Evolutionary conservation across 2,797 vertebrate species (phyloP).

Genomic region (Oreortyx pictus): DNA sequence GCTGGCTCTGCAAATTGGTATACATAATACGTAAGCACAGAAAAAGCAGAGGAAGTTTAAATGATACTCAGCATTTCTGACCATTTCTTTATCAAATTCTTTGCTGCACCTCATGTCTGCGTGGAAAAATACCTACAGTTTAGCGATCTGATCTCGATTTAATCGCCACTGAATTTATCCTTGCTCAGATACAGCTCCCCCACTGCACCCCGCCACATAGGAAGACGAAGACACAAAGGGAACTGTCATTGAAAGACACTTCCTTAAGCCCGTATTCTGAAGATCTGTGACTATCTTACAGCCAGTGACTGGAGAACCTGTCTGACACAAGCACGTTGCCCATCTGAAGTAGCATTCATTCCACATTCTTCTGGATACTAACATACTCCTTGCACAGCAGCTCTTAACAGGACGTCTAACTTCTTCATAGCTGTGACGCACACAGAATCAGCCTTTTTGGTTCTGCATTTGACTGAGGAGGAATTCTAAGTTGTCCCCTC

Average conservation of each 20-base stretch:
- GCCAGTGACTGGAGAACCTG: neutral
- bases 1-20: constrained; percentile 84
- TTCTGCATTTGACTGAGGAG: neutral
- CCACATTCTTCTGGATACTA: neutral
- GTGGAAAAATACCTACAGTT: neutral
- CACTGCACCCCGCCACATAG: neutral
- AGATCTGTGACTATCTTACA: neutral
- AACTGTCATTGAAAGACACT: neutral
- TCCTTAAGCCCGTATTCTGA: neutral
- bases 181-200: neutral
- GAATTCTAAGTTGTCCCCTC: neutral
- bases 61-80: neutral
- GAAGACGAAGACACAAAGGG: neutral
- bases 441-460: neutral
- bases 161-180: neutral
- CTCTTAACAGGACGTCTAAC: neutral
- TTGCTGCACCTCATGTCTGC: neutral
- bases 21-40: neutral
- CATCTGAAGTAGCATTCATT: neutral
- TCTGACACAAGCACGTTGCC: neutral
- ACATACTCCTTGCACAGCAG: neutral
- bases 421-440: neutral
- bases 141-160: neutral
- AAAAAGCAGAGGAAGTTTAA: neutral
- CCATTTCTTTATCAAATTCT: neutral